Evolutionary conservation across 2,113 vertebrate genomes (phyloP).

Genomic region (Agelaius phoeniceus): DNA sequence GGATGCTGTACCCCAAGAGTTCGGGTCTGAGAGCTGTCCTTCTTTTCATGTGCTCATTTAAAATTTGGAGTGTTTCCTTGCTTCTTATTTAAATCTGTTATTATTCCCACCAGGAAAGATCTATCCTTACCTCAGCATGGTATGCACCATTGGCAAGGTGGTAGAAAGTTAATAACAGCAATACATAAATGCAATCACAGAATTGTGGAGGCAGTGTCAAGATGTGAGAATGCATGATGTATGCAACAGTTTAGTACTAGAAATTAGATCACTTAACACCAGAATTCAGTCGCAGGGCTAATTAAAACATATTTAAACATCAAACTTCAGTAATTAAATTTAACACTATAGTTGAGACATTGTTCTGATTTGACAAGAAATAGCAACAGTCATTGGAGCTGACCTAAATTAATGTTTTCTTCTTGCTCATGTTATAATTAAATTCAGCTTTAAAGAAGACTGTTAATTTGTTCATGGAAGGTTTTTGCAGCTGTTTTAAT

Average conservation of each 20-base stretch:
- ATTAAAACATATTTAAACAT: conserved; percentile 18
- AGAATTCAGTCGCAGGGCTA: conserved; percentile 2
- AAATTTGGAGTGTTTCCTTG: not conserved
- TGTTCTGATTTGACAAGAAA: not conserved
- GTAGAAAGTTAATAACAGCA: not conserved
- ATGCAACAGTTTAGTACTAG: conserved; percentile 10
- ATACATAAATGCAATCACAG: not conserved
- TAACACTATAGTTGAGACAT: not conserved
- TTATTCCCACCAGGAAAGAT: not conserved
- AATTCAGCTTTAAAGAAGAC: not conserved
- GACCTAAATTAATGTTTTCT: conserved; percentile 36
- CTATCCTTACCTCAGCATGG: not conserved
- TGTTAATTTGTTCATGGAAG: not conserved
- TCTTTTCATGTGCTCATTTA: not conserved
- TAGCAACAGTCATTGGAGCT: not conserved
- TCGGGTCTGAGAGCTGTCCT: not conserved
- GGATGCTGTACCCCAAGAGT: not conserved
- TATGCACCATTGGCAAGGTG: not conserved
- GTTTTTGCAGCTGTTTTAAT: not conserved
- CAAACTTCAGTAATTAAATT: conserved; percentile 40
- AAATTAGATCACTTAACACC: not conserved
- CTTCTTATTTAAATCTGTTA: not conserved
- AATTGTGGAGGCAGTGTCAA: not conserved
- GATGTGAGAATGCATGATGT: not conserved
- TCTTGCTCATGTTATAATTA: not conserved